These are phyloP conservation scores for Adoxophyes honmai DNA, from an alignment of 1,140 invertebrate genomes.

Conservation along the genomic window DNA sequence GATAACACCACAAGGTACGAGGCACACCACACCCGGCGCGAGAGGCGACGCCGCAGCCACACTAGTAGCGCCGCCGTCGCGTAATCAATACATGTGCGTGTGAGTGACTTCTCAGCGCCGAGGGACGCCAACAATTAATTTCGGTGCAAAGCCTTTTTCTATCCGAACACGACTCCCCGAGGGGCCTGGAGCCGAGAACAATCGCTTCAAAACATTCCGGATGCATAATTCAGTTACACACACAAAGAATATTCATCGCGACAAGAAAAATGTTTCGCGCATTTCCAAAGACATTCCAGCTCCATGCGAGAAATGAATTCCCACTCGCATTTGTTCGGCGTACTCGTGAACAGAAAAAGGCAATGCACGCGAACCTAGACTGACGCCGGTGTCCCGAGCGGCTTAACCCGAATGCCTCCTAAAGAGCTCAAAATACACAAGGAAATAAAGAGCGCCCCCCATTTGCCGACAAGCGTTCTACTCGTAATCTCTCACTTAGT, in stretches of 20 bases:
- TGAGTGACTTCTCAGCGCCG: slow-evolving; percentile 65
- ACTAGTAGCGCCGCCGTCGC: slow-evolving; percentile 67
- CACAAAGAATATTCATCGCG: slow-evolving; percentile 15
- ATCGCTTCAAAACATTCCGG: background rate
- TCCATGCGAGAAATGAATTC: slow-evolving; percentile 38
- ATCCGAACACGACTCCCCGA: slow-evolving; percentile 21
- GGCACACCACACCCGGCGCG: slow-evolving; percentile 50
- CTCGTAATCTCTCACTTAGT: slow-evolving; percentile 77
- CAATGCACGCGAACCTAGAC: slow-evolving; percentile 55
- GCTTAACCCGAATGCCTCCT: slow-evolving; percentile 64
- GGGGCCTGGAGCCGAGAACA: background rate
- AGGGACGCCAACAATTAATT: slow-evolving; percentile 34
- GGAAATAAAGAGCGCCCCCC: slow-evolving; percentile 62
- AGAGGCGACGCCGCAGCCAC: slow-evolving; percentile 55
- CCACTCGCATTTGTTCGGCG: slow-evolving; percentile 33
- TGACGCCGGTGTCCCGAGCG: slow-evolving; percentile 55
- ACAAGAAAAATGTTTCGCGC: slow-evolving; percentile 19
- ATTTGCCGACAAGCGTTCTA: slow-evolving; percentile 70
- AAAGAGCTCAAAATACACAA: slow-evolving; percentile 70
- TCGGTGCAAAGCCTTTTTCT: slow-evolving; percentile 48
- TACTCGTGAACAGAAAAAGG: slow-evolving; percentile 56
- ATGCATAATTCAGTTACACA: slow-evolving; percentile 7
- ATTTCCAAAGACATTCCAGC: slow-evolving; percentile 26
- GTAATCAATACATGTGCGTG: slow-evolving; percentile 79
- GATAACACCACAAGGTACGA: slow-evolving; percentile 60